Evolutionary conservation across 2,113 vertebrate species (phyloP).

Genomic region (Mesoclemmys tuberculata): DNA sequence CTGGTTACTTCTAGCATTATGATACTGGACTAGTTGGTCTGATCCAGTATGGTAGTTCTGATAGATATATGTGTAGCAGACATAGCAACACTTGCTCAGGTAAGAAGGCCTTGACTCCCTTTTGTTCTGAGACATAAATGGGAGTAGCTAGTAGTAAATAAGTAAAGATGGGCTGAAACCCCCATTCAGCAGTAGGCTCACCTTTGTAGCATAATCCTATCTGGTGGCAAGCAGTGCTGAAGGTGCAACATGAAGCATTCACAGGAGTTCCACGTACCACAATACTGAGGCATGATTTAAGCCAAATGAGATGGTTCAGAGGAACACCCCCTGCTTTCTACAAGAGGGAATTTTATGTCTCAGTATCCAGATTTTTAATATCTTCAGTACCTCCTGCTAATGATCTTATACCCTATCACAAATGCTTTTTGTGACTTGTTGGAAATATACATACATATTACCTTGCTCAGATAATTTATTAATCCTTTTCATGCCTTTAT

Average conservation of each 20-base stretch:
- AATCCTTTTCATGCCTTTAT: not conserved
- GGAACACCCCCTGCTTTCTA: not conserved
- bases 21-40: not conserved
- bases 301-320: not conserved
- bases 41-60: not conserved
- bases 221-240: not conserved
- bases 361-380: not conserved
- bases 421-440: not conserved
- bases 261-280: not conserved
- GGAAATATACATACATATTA: not conserved
- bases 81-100: not conserved
- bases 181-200: not conserved
- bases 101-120: not conserved
- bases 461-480: not conserved
- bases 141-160: not conserved
- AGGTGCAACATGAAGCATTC: not conserved
- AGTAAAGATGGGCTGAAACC: not conserved
- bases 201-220: not conserved
- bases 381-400: not conserved
- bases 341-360: not conserved
- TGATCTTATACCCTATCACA: not conserved
- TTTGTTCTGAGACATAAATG: not conserved
- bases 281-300: not conserved
- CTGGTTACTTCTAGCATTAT: not conserved
- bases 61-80: not conserved